Base-by-base conservation (phyloP, 1,140 invertebrate genomes). In the Monomorium pharaonis region DNA sequence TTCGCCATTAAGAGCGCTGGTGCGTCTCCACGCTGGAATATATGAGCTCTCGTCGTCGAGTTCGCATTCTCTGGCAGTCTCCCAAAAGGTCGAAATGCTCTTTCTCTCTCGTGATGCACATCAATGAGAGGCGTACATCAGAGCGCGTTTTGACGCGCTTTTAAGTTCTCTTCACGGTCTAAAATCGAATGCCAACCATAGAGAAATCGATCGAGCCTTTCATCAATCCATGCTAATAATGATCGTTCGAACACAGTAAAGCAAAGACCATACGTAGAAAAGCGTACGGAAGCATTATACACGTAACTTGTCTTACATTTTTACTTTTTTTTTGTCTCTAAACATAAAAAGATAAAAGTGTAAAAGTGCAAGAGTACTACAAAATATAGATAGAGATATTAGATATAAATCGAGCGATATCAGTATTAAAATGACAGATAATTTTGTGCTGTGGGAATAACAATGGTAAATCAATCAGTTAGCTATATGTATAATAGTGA, bases 41-140 rank as follows among this genome's bases (percentile, higher is more conserved):
- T 58, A 54, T 27, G 30, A n/a, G 14, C 30, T n/a, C 24, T 69
- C 12, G 12, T 42, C 27, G 37, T 18, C 14, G n/a, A 54, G 49
- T n/a, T 74, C 67, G 56, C 16, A 44, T 88, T 60, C 65, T 47
- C 16, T 89, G 87, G 74, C 81, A 63, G 24, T 16, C 44, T 44
- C 21, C 81, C 86, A 87, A 88, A 85, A 88, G 86, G 80, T 80
- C 80, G 87, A 30, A 62, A 65, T 21, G 30, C 37, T 70, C 33
- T 70, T 74, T 70, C 69, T 54, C 69, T 54, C 44, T 7, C 24
- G 33, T 78, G 86, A 30, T 27, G 54, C 42, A 67, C 81, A 49
- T 85, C 51, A 44, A 88, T 85, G 27, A 70, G 84, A 70, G 63
- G 14, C 6, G 30, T 18, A 51, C 65, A 65, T 33, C n/a, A 5